Evolutionary conservation across 2,888 invertebrate species (phyloP), one percentile per base, ranked within the genome.

Genomic region (Archaeoteleia sp.): DNA sequence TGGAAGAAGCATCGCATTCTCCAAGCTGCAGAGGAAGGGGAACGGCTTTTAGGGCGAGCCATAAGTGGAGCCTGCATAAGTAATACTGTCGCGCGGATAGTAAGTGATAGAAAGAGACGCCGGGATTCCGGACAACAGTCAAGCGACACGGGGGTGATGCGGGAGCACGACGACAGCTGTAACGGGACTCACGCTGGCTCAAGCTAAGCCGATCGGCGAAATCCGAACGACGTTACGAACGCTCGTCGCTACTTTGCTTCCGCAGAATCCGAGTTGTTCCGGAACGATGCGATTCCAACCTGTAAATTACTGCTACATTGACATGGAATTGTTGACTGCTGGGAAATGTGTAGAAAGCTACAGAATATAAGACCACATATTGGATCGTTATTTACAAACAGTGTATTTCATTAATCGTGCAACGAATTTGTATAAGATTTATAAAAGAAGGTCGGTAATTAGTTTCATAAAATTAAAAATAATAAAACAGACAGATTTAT

Each of bases 191-290:
- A 82, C 82, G 82, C 75, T 75, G 72, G 82, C 82, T 82, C 80
- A 80, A 71, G 78, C 78, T 82, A 82, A 82, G 82, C 82, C 81
- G 82, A 81, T 82, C 82, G 79, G 73, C 75, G 74, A 82, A 76
- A 82, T 71, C 68, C 62, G 46, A 71, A 61, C 58, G 71, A 68
- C 62, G 65, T 55, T 55, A 46, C 60, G 51, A 46, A 55, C 51
- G 58, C 55, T 60, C 66, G 66, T 58, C 58, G 49, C 62, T 66
- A 51, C 66, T 70, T 70, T 62, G 42, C 69, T 58, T 20, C 58
- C 67, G 54, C 58, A 63, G 58, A 68, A 63, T 63, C 58, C 49
- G 14, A 58, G 53, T 48, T 54, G 58, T 62, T 62, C 58, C 58
- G 58, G 62, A 68, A 68, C 58, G 43, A 63, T 42, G 58, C 67